Percentiles rank a stretch among this genome's conserved stretches.
Conservation (phyloP, 64 coral and sea anemone genomes). For the Anthopleura sola region DNA sequence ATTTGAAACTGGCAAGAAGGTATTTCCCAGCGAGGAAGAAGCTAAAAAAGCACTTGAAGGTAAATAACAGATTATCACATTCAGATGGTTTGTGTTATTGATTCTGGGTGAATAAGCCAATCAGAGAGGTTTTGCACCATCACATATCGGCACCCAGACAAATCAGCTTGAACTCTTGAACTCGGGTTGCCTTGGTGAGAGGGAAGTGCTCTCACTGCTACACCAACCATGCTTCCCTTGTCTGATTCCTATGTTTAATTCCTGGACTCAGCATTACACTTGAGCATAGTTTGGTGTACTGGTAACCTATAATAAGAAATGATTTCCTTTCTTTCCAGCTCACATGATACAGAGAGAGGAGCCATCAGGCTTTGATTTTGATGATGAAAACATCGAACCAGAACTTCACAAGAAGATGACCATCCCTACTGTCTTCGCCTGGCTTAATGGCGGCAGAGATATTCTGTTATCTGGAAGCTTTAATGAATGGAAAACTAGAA, state of each 20-base stretch:
- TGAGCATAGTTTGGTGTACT: no score
- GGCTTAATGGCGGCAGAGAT: constrained; percentile 88
- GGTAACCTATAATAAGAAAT: no score
- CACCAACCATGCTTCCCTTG: no score
- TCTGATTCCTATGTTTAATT: no score
- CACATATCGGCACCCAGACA: no score
- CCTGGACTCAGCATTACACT: no score
- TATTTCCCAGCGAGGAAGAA: constrained; percentile 79
- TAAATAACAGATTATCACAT: no score
- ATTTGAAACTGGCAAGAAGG: constrained; percentile 90
- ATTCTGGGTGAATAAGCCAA: no score
- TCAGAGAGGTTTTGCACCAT: no score
- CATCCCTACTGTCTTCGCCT: constrained; percentile 79
- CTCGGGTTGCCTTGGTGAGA: no score
- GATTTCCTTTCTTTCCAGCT: not conserved
- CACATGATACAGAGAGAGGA: constrained; percentile 51
- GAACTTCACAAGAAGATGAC: constrained; percentile 85
- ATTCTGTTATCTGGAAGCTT: constrained; percentile 90
- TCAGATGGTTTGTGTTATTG: not conserved
- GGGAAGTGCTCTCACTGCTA: no score
- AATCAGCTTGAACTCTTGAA: no score
- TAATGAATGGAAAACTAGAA: constrained; percentile 99
- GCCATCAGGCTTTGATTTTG: constrained; percentile 45
- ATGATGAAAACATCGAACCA: constrained; percentile 69
- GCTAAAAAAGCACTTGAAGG: constrained; percentile 42